phyloP scores from a whole-genome alignment of 2,797 vertebrate genomes.

The Megalops cyprinoides region DNA sequence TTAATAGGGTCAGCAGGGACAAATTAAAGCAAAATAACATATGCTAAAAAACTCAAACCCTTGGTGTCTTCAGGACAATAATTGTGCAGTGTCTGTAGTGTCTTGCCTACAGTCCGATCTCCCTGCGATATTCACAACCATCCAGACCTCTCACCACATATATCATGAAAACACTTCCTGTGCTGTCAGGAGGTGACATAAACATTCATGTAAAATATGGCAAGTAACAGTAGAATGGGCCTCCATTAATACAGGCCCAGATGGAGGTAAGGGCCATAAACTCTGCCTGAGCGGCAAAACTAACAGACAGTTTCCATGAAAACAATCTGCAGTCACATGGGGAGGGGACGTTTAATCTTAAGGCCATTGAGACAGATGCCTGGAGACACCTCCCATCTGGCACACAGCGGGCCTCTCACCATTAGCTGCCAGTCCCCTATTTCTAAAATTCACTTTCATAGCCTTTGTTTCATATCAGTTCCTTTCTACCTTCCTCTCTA shows the following conservation, averaged over 20 bases:
- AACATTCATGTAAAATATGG: not conserved
- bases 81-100: too few relatives aligned
- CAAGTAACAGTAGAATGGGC: not conserved
- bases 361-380: not conserved
- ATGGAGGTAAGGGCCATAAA: constrained; percentile 7
- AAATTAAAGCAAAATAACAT: too few relatives aligned
- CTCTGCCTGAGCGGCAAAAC: not conserved
- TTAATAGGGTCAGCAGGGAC: not conserved
- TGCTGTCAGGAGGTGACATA: not conserved
- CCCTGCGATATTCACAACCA: too few relatives aligned
- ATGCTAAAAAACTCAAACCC: too few relatives aligned
- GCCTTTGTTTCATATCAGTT: not conserved
- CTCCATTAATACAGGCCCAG: not conserved
- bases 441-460: too few relatives aligned
- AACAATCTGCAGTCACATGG: not conserved
- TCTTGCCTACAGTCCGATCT: not conserved
- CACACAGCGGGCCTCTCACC: too few relatives aligned
- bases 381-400: too few relatives aligned
- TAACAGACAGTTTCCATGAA: constrained; percentile 19
- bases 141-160: not conserved
- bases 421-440: too few relatives aligned
- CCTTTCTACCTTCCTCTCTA: not conserved
- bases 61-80: too few relatives aligned
- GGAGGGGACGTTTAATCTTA: not conserved
- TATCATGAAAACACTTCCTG: not conserved